Percentiles rank a stretch among this genome's conserved stretches.
Evolutionary conservation across 2,888 invertebrate species (phyloP).

Genomic region (Galerucella pusilla): DNA sequence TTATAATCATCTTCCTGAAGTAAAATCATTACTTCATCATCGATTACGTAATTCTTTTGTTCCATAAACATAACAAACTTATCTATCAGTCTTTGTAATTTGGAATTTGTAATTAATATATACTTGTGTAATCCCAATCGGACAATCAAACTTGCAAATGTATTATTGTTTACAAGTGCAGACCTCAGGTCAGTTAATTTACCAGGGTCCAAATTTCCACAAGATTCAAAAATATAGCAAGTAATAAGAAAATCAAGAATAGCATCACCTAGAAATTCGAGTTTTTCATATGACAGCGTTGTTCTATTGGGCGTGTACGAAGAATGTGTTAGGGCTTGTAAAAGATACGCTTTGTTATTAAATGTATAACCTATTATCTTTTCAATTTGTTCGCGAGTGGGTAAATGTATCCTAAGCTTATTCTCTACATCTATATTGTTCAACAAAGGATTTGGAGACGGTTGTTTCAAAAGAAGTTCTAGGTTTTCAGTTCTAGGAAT

Average conservation of each 20-base stretch:
- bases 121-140: slow-evolving; percentile 86
- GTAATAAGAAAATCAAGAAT: slow-evolving; percentile 91
- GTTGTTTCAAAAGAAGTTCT: slow-evolving; percentile 49
- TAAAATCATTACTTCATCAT: slow-evolving; percentile 76
- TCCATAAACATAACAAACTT: slow-evolving; percentile 75
- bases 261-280: slow-evolving; percentile 95
- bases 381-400: slow-evolving; percentile 46
- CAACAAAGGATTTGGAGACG: slow-evolving; percentile 62
- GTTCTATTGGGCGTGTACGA: slow-evolving; percentile 84
- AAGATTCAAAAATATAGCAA: slow-evolving; percentile 85
- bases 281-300: slow-evolving; percentile 88
- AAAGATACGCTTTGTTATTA: slow-evolving; percentile 80
- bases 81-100: slow-evolving; percentile 69
- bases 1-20: slow-evolving; percentile 70
- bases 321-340: slow-evolving; percentile 94
- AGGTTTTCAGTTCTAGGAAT: slow-evolving; percentile 59
- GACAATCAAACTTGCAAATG: slow-evolving; percentile 90
- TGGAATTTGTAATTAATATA: slow-evolving; percentile 69
- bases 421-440: slow-evolving; percentile 56
- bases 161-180: slow-evolving; percentile 95
- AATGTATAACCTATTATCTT: slow-evolving; percentile 77
- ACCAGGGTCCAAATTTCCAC: slow-evolving; percentile 78
- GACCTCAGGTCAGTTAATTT: slow-evolving; percentile 93
- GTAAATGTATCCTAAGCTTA: slow-evolving; percentile 66
- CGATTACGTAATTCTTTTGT: slow-evolving; percentile 70